Conservation (phyloP, 2,797 vertebrate species). For the Fratercula arctica region DNA sequence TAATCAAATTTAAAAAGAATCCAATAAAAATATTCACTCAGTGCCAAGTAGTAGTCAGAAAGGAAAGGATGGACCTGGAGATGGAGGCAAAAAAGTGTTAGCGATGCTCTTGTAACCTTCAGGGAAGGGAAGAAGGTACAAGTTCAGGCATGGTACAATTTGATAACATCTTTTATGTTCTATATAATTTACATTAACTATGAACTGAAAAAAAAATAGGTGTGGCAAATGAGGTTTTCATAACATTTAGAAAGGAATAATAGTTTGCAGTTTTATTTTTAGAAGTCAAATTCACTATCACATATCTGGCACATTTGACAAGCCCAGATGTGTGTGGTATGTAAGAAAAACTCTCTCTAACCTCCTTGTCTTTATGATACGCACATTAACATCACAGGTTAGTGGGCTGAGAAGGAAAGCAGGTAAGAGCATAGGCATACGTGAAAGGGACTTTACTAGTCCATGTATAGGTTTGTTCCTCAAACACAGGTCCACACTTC, state of each 20-base stretch:
- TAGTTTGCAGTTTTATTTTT: background rate
- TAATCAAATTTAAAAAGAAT: background rate
- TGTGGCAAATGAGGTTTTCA: background rate
- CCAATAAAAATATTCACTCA: background rate
- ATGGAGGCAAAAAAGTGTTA: background rate
- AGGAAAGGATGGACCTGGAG: background rate
- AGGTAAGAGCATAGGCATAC: background rate
- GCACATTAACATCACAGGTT: background rate
- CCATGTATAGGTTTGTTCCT: background rate
- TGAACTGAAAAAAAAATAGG: background rate
- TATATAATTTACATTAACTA: background rate
- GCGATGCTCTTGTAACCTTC: background rate
- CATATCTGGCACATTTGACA: background rate
- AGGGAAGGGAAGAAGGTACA: background rate
- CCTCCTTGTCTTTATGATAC: background rate
- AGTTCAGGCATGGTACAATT: background rate
- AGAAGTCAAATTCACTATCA: background rate
- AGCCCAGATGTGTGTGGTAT: fast-evolving
- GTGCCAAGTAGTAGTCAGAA: background rate
- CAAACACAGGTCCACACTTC: background rate
- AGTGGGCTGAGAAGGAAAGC: background rate
- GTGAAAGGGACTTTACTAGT: background rate
- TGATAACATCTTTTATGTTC: background rate
- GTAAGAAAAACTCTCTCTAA: background rate
- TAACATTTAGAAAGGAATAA: background rate